Evolutionary conservation across 1,140 invertebrate species (phyloP), one percentile per base, ranked within the genome.

Genomic region (Chrysomallon squamiferum): DNA sequence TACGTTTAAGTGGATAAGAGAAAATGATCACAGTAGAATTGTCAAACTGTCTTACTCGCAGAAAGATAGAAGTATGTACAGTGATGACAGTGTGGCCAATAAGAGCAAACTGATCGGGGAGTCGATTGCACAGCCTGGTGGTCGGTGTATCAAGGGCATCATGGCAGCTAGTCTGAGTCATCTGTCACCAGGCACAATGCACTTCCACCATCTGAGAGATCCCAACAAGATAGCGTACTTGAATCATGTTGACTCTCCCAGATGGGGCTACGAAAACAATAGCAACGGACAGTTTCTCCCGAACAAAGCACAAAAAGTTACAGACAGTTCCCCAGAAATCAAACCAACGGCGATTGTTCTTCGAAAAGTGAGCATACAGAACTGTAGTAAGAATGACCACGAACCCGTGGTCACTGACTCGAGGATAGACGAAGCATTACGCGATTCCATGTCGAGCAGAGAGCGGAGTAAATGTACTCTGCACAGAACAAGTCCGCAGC

Each of bases 251-350:
- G 50, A 15, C 18, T 27, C 50, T 3, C 50, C 50, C 2, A 54
- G 50, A 54, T 54, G 50, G 50, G 50, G 50, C 15, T 54, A 54
- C 50, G 50, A 54, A 54, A 54, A 54, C 29, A 54, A 54, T 22
- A 54, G 50, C n/a, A 25, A 30, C 3, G 50, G 50, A 27, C 22
- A 54, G 1, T 54, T 54, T 54, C 29, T 54, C 3, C 35, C 50
- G 18, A 54, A 27, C 50, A 27, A 15, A 54, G 25, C 13, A 22
- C 29, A 38, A 38, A 38, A 38, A 15, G 35, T 38, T 38, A 38
- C 35, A 15, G 35, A 38, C 35, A 38, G 15, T 15, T 7, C 35
- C 6, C 35, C 35, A 15, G 35, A 38, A 15, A 38, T 38, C 35
- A 38, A 38, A 27, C 29, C 50, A 29, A 54, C 22, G 13, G 22